These are phyloP conservation scores for Proisotoma minuta DNA, from an alignment of 2,888 invertebrate species.

Conservation along the genomic window DNA sequence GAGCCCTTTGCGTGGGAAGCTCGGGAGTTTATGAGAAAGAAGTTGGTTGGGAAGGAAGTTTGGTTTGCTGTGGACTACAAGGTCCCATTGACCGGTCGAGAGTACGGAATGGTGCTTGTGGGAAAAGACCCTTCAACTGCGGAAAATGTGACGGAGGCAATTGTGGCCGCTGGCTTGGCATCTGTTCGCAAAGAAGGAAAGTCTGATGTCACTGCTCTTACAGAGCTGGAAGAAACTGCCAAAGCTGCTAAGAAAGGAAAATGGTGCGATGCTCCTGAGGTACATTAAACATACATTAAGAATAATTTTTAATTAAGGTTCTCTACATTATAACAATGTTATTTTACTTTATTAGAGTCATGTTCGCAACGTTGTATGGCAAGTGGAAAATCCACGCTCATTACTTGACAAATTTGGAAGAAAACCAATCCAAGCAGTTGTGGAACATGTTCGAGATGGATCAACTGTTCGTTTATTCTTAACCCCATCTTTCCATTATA, in stretches of 20 bases:
- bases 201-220: constrained; percentile 65
- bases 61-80: constrained; percentile 72
- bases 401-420: constrained; percentile 80
- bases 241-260: constrained; percentile 82
- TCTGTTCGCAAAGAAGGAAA: constrained; percentile 68
- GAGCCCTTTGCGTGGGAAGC: constrained; percentile 98
- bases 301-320: not conserved
- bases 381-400: constrained; percentile 73
- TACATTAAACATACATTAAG: constrained; percentile 6
- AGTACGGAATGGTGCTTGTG: constrained; percentile 81
- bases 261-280: constrained; percentile 54
- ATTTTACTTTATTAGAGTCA: constrained; percentile 57
- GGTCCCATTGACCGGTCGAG: constrained; percentile 70
- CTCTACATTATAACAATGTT: not conserved
- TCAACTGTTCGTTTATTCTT: constrained; percentile 89
- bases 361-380: constrained; percentile 82
- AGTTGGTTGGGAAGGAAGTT: constrained; percentile 85
- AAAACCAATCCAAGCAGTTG: constrained; percentile 83
- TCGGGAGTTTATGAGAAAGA: constrained; percentile 87
- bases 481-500: constrained; percentile 81
- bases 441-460: constrained; percentile 96
- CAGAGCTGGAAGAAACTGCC: constrained; percentile 84
- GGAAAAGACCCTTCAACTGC: constrained; percentile 68
- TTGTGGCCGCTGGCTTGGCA: constrained; percentile 85
- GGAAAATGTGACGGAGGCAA: constrained; percentile 81